phyloP scores from a whole-genome alignment of 2,113 vertebrate species.

The Mungos mungo region DNA sequence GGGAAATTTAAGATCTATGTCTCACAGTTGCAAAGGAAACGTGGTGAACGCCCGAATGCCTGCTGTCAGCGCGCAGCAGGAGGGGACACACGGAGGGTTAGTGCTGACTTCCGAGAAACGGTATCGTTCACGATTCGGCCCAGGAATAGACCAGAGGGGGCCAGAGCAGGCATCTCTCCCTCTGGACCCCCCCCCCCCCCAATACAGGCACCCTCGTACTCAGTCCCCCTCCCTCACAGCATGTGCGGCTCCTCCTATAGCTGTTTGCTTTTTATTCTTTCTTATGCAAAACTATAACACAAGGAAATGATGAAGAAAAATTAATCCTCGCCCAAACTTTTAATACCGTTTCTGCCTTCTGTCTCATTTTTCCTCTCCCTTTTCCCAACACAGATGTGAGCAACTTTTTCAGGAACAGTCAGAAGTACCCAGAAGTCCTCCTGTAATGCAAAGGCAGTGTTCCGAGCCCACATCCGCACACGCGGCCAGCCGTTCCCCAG shows the following conservation, averaged over 20 bases:
- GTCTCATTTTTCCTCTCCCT: background rate
- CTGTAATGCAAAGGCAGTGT: background rate
- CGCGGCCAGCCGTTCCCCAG: background rate
- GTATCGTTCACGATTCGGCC: background rate
- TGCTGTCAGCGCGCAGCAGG: background rate
- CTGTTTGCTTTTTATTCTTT: background rate
- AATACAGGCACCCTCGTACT: rapidly evolving
- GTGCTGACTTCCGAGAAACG: background rate
- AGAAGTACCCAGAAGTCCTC: background rate
- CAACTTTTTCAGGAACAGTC: background rate
- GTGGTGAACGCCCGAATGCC: background rate
- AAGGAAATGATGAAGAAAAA: background rate
- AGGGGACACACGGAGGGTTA: background rate
- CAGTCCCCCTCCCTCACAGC: background rate
- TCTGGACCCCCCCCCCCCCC: background rate
- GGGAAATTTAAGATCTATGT: background rate
- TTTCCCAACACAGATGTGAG: background rate
- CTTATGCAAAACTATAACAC: background rate
- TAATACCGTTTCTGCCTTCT: background rate
- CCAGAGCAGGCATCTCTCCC: too few species aligned
- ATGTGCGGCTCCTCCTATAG: background rate
- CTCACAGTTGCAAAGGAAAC: background rate
- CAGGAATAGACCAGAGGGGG: background rate
- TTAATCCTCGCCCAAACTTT: background rate
- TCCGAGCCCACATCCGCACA: background rate